A percentile compares a stretch with the other conserved stretches of the same genome.
These are phyloP conservation scores for Leuctra nigra DNA, from an alignment of 2,888 invertebrate genomes.

Conservation along the genomic window DNA sequence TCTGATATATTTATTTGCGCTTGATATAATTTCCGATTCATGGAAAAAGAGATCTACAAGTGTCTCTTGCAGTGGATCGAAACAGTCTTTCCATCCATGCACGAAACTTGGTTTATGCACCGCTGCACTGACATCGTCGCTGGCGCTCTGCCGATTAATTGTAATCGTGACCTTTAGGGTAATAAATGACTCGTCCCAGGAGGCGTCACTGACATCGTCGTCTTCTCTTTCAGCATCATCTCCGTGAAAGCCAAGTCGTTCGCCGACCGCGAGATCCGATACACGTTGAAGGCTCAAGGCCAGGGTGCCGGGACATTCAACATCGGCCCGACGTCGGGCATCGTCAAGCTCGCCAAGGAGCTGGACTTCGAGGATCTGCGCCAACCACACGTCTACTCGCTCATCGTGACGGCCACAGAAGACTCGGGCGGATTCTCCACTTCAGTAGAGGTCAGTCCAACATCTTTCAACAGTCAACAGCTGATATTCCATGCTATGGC, in stretches of 20 bases:
- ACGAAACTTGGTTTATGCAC: too few relatives aligned
- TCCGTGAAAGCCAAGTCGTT: conserved; percentile 97
- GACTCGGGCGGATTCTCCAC: conserved; percentile 97
- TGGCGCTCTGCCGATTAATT: too few relatives aligned
- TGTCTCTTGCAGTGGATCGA: too few relatives aligned
- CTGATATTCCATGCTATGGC: too few relatives aligned
- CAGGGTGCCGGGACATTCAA: conserved; percentile 94
- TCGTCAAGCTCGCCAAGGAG: conserved; percentile 91
- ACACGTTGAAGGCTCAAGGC: conserved; percentile 88
- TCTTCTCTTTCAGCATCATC: conserved; percentile 66
- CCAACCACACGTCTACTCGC: conserved; percentile 88
- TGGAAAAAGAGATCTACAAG: too few relatives aligned
- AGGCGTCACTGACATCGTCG: not conserved
- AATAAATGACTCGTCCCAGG: not conserved
- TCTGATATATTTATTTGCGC: too few relatives aligned
- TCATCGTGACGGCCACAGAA: conserved; percentile 91
- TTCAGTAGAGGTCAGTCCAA: conserved; percentile 70
- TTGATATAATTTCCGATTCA: too few relatives aligned
- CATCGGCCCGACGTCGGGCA: conserved; percentile 89
- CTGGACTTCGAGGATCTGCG: conserved; percentile 94
- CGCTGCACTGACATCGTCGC: too few relatives aligned
- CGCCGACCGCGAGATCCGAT: conserved; percentile 93
- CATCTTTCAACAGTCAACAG: too few relatives aligned
- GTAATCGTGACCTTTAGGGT: too few relatives aligned
- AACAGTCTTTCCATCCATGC: too few relatives aligned